phyloP scores from a whole-genome alignment of 2,113 vertebrate genomes.

The Pungitius pungitius region DNA sequence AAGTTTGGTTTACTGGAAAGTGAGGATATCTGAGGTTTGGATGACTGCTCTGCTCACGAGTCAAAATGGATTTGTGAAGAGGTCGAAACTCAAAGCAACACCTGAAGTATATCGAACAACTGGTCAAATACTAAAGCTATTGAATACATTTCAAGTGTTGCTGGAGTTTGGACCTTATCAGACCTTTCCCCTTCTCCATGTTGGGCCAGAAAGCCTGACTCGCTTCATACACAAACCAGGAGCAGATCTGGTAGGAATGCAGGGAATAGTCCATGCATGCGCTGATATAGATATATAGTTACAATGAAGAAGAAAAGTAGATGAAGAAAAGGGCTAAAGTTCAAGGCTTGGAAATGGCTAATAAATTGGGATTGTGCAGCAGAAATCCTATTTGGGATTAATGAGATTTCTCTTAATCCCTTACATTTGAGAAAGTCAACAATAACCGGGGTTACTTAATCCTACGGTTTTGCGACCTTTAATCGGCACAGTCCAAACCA shows the following conservation, averaged over 20 bases:
- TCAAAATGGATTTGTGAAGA: not conserved
- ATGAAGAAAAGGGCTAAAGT: not conserved
- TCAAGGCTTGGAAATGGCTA: not conserved
- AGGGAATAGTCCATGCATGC: not conserved
- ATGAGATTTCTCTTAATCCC: not conserved
- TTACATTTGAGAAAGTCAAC: not conserved
- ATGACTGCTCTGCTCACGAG: not conserved
- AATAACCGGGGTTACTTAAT: conserved; percentile 6
- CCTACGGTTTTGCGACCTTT: not conserved
- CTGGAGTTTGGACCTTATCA: not conserved
- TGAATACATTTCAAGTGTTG: not conserved
- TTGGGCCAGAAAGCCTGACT: not conserved
- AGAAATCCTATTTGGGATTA: not conserved
- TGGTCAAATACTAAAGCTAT: not conserved
- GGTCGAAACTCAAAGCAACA: not conserved
- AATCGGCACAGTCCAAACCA: conserved; percentile 12
- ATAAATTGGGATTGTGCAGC: not conserved
- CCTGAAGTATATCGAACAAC: not conserved
- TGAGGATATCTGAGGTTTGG: not conserved
- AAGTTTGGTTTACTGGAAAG: not conserved
- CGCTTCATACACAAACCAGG: not conserved
- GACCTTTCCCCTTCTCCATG: not conserved
- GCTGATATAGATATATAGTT: not conserved
- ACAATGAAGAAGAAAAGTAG: not conserved
- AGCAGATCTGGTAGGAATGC: not conserved